Evolutionary conservation across 2,113 vertebrate species (phyloP).

Genomic region (Pongo pygmaeus): DNA sequence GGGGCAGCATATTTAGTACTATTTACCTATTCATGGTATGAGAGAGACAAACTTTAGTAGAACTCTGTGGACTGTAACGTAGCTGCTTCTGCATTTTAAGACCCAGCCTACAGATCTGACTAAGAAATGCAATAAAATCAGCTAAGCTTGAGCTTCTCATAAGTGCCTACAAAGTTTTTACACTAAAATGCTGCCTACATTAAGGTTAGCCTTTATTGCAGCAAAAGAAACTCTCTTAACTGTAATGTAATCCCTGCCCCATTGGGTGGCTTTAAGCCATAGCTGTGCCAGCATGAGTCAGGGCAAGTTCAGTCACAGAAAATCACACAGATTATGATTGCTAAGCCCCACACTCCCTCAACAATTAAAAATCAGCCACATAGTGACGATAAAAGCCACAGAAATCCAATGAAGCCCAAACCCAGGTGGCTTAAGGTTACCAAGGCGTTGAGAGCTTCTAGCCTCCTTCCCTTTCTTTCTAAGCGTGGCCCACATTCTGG

Average conservation of each 20-base stretch:
- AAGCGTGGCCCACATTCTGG: neutral
- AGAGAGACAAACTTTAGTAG: neutral
- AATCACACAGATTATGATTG: neutral
- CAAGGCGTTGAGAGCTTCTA: neutral
- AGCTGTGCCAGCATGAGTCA: neutral
- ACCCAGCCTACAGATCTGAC: neutral
- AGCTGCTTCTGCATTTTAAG: neutral
- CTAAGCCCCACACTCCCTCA: neutral
- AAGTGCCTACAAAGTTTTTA: neutral
- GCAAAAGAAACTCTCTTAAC: neutral
- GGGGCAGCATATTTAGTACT: neutral
- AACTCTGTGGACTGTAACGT: neutral
- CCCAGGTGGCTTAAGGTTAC: neutral
- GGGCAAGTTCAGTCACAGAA: constrained; percentile 13
- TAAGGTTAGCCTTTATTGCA: neutral
- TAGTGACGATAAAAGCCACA: constrained; percentile 25
- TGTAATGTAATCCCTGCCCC: neutral
- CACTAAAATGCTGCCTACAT: neutral
- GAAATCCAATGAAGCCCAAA: constrained; percentile 31
- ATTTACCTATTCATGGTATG: neutral
- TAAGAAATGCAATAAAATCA: neutral
- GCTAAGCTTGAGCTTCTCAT: neutral
- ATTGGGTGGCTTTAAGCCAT: neutral
- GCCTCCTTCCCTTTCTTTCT: neutral
- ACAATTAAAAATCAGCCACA: constrained; percentile 34